Conservation (phyloP, 2,113 vertebrate genomes). For the Noturus placidus region DNA sequence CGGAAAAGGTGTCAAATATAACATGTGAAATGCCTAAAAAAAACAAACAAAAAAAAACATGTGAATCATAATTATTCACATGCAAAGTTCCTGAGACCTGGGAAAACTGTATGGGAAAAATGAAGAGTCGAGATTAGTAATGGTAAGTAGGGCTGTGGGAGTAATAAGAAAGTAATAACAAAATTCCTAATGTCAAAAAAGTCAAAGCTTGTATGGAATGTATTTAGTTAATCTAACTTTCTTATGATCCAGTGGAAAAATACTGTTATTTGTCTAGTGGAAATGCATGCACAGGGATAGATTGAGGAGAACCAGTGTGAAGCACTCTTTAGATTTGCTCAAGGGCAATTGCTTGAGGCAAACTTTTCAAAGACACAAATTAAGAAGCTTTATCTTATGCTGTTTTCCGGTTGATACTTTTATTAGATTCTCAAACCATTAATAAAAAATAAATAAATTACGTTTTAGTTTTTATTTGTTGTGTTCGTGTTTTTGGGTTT, state of each 20-base stretch:
- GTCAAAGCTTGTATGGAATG: background rate
- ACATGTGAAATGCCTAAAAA: background rate
- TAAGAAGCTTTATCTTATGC: slow-evolving; percentile 23
- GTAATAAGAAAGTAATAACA: background rate
- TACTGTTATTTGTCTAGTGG: background rate
- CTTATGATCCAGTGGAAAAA: background rate
- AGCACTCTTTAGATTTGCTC: background rate
- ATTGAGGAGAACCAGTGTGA: background rate
- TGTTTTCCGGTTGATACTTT: background rate
- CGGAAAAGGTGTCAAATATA: background rate
- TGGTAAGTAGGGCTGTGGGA: background rate
- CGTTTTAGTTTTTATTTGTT: background rate
- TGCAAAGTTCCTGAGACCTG: background rate
- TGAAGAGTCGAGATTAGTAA: background rate
- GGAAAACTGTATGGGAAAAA: background rate
- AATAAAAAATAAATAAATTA: slow-evolving; percentile 2
- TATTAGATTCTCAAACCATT: slow-evolving; percentile 10
- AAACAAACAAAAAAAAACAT: background rate
- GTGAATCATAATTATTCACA: background rate
- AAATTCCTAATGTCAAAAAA: background rate
- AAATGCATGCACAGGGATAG: background rate
- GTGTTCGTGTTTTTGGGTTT: background rate
- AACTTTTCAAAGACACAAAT: slow-evolving; percentile 7
- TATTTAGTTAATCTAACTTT: background rate
- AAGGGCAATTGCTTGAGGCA: background rate